Evolutionary conservation across 1,140 invertebrate species (phyloP), one percentile per base, ranked within the genome.

Genomic region (Danaus melanippus): DNA sequence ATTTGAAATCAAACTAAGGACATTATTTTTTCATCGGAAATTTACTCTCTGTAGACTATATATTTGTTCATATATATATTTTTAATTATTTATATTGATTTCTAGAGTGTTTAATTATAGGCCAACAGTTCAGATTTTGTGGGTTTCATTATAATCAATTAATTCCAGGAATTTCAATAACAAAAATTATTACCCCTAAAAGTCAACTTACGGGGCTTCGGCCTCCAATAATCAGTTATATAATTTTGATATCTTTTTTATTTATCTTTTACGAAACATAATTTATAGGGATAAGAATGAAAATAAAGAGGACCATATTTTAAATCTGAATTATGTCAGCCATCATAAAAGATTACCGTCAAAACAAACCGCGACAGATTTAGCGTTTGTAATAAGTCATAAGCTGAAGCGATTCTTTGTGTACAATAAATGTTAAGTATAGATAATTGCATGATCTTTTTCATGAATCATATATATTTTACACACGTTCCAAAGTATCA

Each of bases 331-430:
- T 41, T 57, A 53, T 32, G 60, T 56, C 60, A 56, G 46, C 49
- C 64, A 46, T 59, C 58, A 60, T 63, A 60, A 63, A 63, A 63
- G 58, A 67, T 67, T 66, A 62, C 58, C 50, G 57, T 62, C 60
- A 65, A 32, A 59, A 66, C 60, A 66, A 62, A 60, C 58, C 54
- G 60, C 50, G 57, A 21, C 15, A 45, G 53, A 62, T 54, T 52
- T 42, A 43, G 9, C 40, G 15, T 44, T n/a, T 49, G 49, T 42
- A 46, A 9, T 42, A 51, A 54, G 53, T 17, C 10, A 58, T 50
- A 49, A 46, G 53, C 12, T 10, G 32, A 11, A 32, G 57, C 42
- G 55, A 50, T 10, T 46, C 45, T 10, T 3, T 11, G 45, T 46
- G 17, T 10, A 46, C 1, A 46, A 12, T 44, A 4, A 12, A 32